Base-by-base conservation (phyloP, 1,140 invertebrate genomes). In the Microplitis demolitor region DNA sequence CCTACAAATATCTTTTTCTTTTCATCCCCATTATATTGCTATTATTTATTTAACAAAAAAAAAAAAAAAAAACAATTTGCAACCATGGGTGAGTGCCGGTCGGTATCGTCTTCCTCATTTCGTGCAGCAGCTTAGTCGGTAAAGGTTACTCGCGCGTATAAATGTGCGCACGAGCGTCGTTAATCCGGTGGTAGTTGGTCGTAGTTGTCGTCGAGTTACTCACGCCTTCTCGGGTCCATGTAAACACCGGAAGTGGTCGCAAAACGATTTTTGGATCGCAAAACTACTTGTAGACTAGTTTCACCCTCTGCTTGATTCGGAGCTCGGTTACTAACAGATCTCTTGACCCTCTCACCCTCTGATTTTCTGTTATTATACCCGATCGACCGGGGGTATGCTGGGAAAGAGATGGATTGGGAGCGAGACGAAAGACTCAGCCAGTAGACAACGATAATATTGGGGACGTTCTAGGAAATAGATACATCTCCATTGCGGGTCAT, bases 151-250 rank as follows among this genome's bases (percentile, higher is more conserved):
- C 58, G 66, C 72, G 64, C 75, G 76, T 77, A 74, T 60, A 74
- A 76, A 76, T 74, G 77, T 74, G 73, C 71, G 73, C 75, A 77
- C 74, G 72, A 74, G 74, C 74, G 74, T 74, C 75, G 78, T 80
- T 80, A 78, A 78, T 80, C 76, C 78, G 73, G 66, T 62, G 5
- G 39, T 45, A 11, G 39, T 45, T 45, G 24, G 39, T 45, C 39
- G 6, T 11, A 45, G 39, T 45, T 45, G 39, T 45, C 39, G 39
- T 45, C 39, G 54, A 69, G 78, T 80, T 78, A 77, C 78, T 80
- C 72, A 78, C 78, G 78, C 73, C 73, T 73, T 73, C 75, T 78
- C 75, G 74, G 58, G 66, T 73, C 60, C 74, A 76, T 76, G 79
- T 77, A 78, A 80, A 80, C 77, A 72, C 62, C 71, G 71, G 71